These are phyloP conservation scores for Euthynnus affinis DNA, from an alignment of 2,797 vertebrate species.

Conservation along the genomic window DNA sequence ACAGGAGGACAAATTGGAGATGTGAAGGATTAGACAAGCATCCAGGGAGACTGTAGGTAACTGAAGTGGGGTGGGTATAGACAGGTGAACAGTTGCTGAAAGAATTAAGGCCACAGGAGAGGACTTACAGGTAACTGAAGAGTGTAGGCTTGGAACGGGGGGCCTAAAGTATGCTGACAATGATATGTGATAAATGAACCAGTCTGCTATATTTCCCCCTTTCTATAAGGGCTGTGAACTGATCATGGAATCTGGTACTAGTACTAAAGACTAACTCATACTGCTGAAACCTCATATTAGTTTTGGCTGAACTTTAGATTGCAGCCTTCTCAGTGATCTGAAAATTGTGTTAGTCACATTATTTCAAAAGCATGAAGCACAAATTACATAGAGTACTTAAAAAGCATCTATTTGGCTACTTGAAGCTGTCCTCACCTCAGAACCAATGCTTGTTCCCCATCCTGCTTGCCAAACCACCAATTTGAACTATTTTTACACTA, in stretches of 20 bases:
- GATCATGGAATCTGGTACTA: not conserved
- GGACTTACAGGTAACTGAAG: not conserved
- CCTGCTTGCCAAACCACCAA: slow-evolving; percentile 41
- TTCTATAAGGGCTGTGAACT: not conserved
- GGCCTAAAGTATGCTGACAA: not conserved
- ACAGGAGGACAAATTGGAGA: slow-evolving; percentile 1
- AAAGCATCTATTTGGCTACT: slow-evolving; percentile 31
- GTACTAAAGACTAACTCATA: slow-evolving; percentile 6
- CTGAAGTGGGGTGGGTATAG: not conserved
- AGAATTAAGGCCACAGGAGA: not conserved
- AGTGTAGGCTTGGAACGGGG: not conserved
- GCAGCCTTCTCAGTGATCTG: not conserved
- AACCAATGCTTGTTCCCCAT: not conserved
- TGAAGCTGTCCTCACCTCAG: slow-evolving; percentile 5
- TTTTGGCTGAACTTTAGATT: slow-evolving; percentile 24
- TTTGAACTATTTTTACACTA: slow-evolving; percentile 49
- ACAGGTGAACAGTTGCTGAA: slow-evolving; percentile 9
- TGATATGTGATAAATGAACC: no score
- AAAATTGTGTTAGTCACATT: slow-evolving; percentile 11
- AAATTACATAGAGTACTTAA: slow-evolving; percentile 6
- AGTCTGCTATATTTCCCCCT: not conserved
- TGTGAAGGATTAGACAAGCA: not conserved
- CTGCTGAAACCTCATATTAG: slow-evolving; percentile 10
- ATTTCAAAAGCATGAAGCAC: slow-evolving; percentile 6
- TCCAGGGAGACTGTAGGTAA: slow-evolving; percentile 10